Base-by-base conservation (phyloP, 2,888 invertebrate genomes). In the Taenaris catops region DNA sequence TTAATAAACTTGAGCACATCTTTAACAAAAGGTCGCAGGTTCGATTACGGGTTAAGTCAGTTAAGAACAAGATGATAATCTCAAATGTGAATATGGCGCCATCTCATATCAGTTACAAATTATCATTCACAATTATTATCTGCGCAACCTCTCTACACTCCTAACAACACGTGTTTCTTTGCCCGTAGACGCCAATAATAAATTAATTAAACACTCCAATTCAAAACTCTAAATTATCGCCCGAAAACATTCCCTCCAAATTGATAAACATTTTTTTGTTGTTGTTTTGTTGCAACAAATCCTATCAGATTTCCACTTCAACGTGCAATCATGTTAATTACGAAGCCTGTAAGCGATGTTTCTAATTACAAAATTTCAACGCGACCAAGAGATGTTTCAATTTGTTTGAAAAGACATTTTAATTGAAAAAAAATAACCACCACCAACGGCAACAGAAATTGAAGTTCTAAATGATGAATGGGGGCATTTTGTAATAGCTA, bases 401-500 rank as follows among this genome's bases (percentile, higher is more conserved):
- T 9, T 23, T n/a, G 16, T 9, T 31, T n/a, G 8, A 23, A 21
- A 16, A 16, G 34, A 25, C 17, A 27, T 40, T 41, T 43, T 33
- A 46, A 43, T 43, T 35, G 34, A 46, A 41, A 42, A 43, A 40
- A 37, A 35, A 35, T 37, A 39, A 37, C 21, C 20, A 17, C 31
- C 23, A 12, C n/a, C n/a, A 20, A 28, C 18, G 24, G 25, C 27
- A 27, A 26, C 25, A 34, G 38, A 37, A 36, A 41, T 41, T 38
- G 41, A 38, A 38, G 26, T 25, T 32, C 21, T 29, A 39, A 44
- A 48, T 48, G 47, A 51, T 44, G 34, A 41, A 41, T 44, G 48
- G 34, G n/a, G 42, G 41, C 26, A 41, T 49, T 45, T 41, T 43
- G 43, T 47, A 46, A 51, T 47, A 39, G 44, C 45, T 19, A 39